Evolutionary conservation across 2,113 vertebrate species (phyloP), one percentile per base, ranked within the genome.

Genomic region (Entomyzon cyanotis): DNA sequence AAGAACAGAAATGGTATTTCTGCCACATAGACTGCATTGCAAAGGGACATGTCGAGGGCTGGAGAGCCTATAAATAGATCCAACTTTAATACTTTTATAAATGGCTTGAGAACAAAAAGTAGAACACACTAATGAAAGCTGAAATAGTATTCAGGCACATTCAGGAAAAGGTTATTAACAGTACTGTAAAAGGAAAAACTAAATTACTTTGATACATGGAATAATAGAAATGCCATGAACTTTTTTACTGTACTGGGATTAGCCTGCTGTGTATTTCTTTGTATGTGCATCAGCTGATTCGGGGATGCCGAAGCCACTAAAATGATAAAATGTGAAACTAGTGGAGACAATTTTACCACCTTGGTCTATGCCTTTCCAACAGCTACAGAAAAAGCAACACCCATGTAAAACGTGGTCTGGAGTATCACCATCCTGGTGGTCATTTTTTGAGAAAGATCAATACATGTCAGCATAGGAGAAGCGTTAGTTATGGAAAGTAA

Each of bases 1-100:
- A 77, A 89, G 84, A 95, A 33, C 14, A 87, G 87, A 64, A 42
- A 47, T n/a, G 27, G 62, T 87, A 87, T 85, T 91, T 91, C 78
- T 94, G 69, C 70, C 53, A 85, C 39, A 60, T 1, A 69, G 84
- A 71, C 44, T 9, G 25, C 56, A 62, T 37, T 87, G 62, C 69
- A 84, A 91, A 90, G 65, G 70, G 70, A 33, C 44, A 87, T 18
- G 33, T 44, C 0, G 1, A 87, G 35, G 52, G 37, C 44, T 82
- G 62, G 41, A 64, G 65, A 91, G 62, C 15, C 94, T 96, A 94
- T 93, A 93, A 95, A 95, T 95, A 95, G 92, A 44, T 31, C 8
- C 19, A 59, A 52, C 82, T 94, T 89, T 84, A 95, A 89, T 56
- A 84, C 69, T 87, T 93, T 47, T 49, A 91, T 69, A 94, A 95